Conservation (phyloP, 2,888 invertebrate genomes). For the Hirudinaria manillensis region DNA sequence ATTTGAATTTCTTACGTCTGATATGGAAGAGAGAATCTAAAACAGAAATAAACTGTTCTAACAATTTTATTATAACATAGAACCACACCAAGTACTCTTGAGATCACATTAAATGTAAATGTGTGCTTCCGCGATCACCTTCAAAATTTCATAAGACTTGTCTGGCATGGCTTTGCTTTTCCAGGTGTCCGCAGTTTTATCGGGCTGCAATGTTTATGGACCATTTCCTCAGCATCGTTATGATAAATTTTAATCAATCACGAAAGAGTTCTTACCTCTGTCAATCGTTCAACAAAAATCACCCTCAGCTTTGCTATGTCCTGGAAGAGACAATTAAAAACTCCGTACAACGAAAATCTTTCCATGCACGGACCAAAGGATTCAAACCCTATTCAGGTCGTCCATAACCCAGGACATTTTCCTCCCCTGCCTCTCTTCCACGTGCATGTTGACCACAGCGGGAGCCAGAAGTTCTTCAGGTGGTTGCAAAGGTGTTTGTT, state of each 20-base stretch:
- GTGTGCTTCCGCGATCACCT: not conserved
- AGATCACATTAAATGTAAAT: too few relatives aligned
- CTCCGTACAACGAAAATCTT: not conserved
- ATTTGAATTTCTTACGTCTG: constrained; percentile 12
- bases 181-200: constrained; percentile 16
- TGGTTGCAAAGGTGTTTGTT: constrained; percentile 10
- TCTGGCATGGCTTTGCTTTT: constrained; percentile 16
- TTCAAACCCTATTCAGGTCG: constrained; percentile 19
- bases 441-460: constrained; percentile 22
- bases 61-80: too few relatives aligned
- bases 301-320: constrained; percentile 27
- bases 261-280: constrained; percentile 11
- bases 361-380: too few relatives aligned
- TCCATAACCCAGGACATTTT: constrained; percentile 30
- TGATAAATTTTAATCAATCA: too few relatives aligned
- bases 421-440: constrained; percentile 27
- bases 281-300: constrained; percentile 28
- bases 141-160: constrained; percentile 28
- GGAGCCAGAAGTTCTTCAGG: constrained; percentile 23
- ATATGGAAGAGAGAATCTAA: constrained; percentile 25
- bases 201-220: constrained; percentile 15
- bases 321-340: not conserved
- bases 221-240: not conserved
- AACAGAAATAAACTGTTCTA: too few relatives aligned
- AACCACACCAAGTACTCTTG: too few relatives aligned